A percentile compares a stretch with the other conserved stretches of the same genome.
phyloP scores from a whole-genome alignment of 1,140 invertebrate species.

The Drosophila ficusphila region DNA sequence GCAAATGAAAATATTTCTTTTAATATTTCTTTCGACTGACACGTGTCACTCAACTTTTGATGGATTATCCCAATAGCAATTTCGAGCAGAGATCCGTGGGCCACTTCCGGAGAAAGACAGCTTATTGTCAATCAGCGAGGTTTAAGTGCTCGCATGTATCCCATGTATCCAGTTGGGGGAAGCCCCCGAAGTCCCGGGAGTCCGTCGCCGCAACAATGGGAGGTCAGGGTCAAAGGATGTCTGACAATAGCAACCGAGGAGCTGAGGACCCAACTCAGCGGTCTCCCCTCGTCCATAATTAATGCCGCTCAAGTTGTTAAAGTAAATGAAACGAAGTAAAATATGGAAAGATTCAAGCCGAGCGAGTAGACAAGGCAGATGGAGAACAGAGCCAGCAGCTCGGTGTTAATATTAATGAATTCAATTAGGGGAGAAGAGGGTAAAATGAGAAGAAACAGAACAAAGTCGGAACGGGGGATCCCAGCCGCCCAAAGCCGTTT shows the following conservation, averaged over 20 bases:
- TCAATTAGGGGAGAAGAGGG: slow-evolving; percentile 38
- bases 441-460: slow-evolving; percentile 8
- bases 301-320: slow-evolving; percentile 30
- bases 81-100: not conserved
- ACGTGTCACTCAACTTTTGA: slow-evolving; percentile 30
- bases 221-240: slow-evolving; percentile 47
- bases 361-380: not conserved
- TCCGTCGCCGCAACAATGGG: slow-evolving; percentile 2
- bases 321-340: slow-evolving; percentile 25
- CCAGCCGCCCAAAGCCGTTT: slow-evolving; percentile 6
- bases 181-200: slow-evolving; percentile 3
- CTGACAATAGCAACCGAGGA: slow-evolving; percentile 6
- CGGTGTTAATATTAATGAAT: slow-evolving; percentile 59
- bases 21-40: not conserved
- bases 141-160: slow-evolving; percentile 1
- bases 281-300: slow-evolving; percentile 20
- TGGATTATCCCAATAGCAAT: slow-evolving; percentile 11
- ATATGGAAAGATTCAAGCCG: slow-evolving; percentile 25
- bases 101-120: not conserved
- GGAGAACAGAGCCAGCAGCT: slow-evolving; percentile 3
- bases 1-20: too few species aligned
- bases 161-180: not conserved
- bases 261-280: slow-evolving; percentile 19
- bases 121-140: slow-evolving; percentile 54
- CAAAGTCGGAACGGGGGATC: slow-evolving; percentile 2